Evolutionary conservation across 2,888 invertebrate genomes (phyloP), one percentile per base, ranked within the genome.

Genomic region (Agriopis leucophaearia): DNA sequence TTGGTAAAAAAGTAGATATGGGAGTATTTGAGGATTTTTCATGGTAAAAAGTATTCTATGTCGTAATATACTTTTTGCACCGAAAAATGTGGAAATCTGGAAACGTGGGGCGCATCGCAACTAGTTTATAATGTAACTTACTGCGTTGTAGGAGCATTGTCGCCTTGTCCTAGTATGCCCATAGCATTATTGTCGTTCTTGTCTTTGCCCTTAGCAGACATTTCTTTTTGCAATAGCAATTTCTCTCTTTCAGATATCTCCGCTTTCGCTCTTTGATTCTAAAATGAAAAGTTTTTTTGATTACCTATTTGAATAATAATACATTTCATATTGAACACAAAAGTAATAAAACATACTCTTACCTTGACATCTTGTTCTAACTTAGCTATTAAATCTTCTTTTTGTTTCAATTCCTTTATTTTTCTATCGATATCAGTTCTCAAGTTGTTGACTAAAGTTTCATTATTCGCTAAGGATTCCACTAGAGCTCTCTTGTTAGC

Each of bases 171-270:
- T 38, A 89, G 73, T 18, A 85, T 74, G 10, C 88, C 90, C 73
- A 87, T 82, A 9, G 88, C 82, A 54, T 84, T 88, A 75, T 93
- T 93, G 69, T 92, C 92, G 75, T 93, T 93, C 55, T 90, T 93
- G 67, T 92, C 93, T 66, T 85, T 87, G 13, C 80, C 79, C 57
- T 83, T 87, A 1, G 78, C 72, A 1, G 83, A 69, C 27, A 88
- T 75, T 72, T 94, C 91, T 69, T 92, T 93, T 71, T 92, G 87
- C 56, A 93, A 67, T 12, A 89, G 71, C 44, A 81, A 51, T 74
- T 91, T 94, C 74, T 94, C 92, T 66, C 91, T 83, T 77, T 93
- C 91, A 0, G 87, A 80, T 74, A 92, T 81, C 79, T 94, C 92
- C 62, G 82, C 73, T 87, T 89, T 92, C 56, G 85, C 87, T 82